phyloP scores from a whole-genome alignment of 2,797 vertebrate species.

The Protosalanx chinensis region DNA sequence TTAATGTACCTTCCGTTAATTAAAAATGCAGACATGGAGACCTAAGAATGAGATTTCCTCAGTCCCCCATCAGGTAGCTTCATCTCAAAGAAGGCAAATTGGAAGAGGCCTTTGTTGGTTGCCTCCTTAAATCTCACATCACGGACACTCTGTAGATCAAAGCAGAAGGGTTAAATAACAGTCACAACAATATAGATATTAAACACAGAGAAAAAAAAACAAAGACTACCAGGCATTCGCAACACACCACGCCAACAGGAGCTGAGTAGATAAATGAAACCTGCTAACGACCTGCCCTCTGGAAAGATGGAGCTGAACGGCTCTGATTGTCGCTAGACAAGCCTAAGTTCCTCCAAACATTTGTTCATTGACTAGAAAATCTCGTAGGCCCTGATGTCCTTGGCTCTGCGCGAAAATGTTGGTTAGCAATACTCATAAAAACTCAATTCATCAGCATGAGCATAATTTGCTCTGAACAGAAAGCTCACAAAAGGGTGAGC shows the following conservation, averaged over 20 bases:
- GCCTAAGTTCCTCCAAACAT: slow-evolving; percentile 78
- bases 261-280: slow-evolving; percentile 34
- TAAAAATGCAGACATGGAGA: slow-evolving; percentile 92
- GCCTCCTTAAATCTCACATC: slow-evolving; percentile 34
- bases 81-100: slow-evolving; percentile 41
- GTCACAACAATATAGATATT: slow-evolving; percentile 10
- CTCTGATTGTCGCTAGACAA: slow-evolving; percentile 11
- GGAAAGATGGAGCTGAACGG: neutral
- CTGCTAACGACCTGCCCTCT: slow-evolving; percentile 30
- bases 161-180: slow-evolving; percentile 43
- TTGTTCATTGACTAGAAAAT: slow-evolving; percentile 86
- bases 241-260: slow-evolving; percentile 9
- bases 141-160: slow-evolving; percentile 13
- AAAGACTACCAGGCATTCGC: slow-evolving; percentile 43
- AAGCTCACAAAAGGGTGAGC: slow-evolving; percentile 99
- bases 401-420: slow-evolving; percentile 88
- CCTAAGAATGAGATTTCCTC: slow-evolving; percentile 67
- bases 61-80: slow-evolving; percentile 66
- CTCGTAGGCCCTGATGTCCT: slow-evolving; percentile 80
- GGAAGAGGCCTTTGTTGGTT: slow-evolving; percentile 46
- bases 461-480: slow-evolving; percentile 99
- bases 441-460: slow-evolving; percentile 99
- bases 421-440: slow-evolving; percentile 98
- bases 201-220: slow-evolving; percentile 9
- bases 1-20: slow-evolving; percentile 93